phyloP scores from a whole-genome alignment of 2,888 invertebrate species.

The Trachelus tabidus region DNA sequence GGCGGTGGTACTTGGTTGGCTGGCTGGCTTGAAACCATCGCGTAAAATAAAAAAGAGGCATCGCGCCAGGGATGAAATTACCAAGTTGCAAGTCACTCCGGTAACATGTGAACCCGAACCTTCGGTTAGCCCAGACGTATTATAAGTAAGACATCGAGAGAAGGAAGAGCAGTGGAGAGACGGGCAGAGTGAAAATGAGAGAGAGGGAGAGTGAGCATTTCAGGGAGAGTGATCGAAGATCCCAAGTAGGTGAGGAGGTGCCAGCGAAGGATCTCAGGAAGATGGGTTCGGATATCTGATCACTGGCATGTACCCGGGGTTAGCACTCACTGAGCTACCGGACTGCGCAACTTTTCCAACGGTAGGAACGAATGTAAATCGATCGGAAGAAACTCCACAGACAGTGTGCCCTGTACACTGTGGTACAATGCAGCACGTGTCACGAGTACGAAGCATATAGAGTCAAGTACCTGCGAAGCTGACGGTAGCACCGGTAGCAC shows the following conservation, averaged over 20 bases:
- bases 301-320: conserved; percentile 38
- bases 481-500: too few relatives aligned
- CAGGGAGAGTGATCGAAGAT: too few relatives aligned
- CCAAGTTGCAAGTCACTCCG: conserved; percentile 60
- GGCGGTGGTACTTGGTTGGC: conserved; percentile 6
- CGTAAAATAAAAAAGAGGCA: conserved; percentile 44
- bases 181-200: conserved; percentile 30
- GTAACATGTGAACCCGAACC: conserved; percentile 40
- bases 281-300: conserved; percentile 36
- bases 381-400: too few relatives aligned
- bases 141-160: conserved; percentile 47
- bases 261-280: too few relatives aligned
- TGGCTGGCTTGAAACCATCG: conserved; percentile 16
- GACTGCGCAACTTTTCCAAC: too few relatives aligned
- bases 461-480: too few relatives aligned
- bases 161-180: conserved; percentile 11
- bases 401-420: too few relatives aligned
- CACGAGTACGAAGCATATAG: too few relatives aligned
- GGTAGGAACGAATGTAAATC: too few relatives aligned
- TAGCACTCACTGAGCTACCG: not conserved
- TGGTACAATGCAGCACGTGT: too few relatives aligned
- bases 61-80: conserved; percentile 59
- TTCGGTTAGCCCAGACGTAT: conserved; percentile 24
- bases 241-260: too few relatives aligned
- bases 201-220: too few relatives aligned